Conservation (phyloP, 2,888 invertebrate genomes). For the Anorthoa munda region DNA sequence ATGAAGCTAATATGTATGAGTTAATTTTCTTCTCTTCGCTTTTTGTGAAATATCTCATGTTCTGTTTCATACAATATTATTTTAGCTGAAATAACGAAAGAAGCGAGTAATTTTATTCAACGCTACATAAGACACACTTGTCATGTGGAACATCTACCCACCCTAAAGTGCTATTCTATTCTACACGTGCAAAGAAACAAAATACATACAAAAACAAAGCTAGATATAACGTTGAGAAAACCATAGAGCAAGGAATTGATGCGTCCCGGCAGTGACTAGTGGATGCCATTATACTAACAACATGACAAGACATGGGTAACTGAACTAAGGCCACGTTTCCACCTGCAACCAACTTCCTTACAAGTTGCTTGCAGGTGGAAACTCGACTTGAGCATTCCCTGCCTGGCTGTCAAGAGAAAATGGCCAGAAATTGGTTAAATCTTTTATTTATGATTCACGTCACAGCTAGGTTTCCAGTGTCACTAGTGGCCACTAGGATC, state of each 20-base stretch:
- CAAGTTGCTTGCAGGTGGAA: too few species aligned
- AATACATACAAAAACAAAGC: constrained; percentile 37
- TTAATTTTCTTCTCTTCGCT: too few species aligned
- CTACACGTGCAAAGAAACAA: constrained; percentile 8
- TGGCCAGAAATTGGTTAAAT: too few species aligned
- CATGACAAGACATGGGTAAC: neutral
- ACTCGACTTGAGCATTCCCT: too few species aligned
- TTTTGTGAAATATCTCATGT: neutral
- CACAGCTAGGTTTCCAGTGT: too few species aligned
- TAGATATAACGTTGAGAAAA: constrained; percentile 13
- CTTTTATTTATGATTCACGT: too few species aligned
- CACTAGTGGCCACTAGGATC: too few species aligned
- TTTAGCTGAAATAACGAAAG: neutral
- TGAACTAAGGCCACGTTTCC: too few species aligned
- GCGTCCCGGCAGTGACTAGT: neutral
- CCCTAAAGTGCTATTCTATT: constrained; percentile 1
- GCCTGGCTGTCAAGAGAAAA: too few species aligned
- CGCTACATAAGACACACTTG: neutral
- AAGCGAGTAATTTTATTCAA: neutral
- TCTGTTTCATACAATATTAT: neutral
- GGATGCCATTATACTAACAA: neutral
- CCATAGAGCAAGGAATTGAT: neutral
- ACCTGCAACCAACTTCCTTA: too few species aligned
- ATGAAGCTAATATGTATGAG: too few species aligned
- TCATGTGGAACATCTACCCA: neutral